Conservation (phyloP, 2,888 invertebrate species). For the Drepanosiphum platanoidis region DNA sequence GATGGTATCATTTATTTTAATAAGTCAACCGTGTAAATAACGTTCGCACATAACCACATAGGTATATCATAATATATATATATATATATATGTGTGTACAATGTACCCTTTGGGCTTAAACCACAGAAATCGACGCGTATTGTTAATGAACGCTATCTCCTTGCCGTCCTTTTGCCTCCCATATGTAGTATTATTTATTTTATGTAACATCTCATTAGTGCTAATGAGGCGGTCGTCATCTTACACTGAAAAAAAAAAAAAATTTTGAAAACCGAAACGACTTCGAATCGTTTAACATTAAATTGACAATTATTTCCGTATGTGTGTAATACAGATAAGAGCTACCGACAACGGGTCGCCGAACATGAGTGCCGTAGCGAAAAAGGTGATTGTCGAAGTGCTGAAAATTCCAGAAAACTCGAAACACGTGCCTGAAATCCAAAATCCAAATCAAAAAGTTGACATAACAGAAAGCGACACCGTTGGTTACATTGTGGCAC, state of each 20-base stretch:
- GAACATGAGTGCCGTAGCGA: constrained; percentile 78
- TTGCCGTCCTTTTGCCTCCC: neutral
- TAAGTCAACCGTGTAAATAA: constrained; percentile 17
- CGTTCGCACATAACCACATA: neutral
- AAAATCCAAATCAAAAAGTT: constrained; percentile 75
- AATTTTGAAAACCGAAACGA: neutral
- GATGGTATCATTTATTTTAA: constrained; percentile 10
- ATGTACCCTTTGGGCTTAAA: neutral
- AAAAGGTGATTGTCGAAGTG: constrained; percentile 77
- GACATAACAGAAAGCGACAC: constrained; percentile 86
- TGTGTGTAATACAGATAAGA: constrained; percentile 72
- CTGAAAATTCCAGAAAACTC: constrained; percentile 72
- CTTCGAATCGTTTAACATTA: neutral
- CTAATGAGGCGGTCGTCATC: constrained; percentile 17
- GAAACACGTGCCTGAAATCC: constrained; percentile 73
- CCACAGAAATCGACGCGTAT: constrained; percentile 29
- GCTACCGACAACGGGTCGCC: constrained; percentile 85
- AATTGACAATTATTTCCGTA: neutral
- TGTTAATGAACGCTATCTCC: constrained; percentile 6
- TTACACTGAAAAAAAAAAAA: constrained; percentile 19
- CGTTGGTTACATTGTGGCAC: constrained; percentile 85
- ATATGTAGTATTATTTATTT: constrained; percentile 14
- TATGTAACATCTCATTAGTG: constrained; percentile 31
- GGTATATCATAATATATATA: neutral
- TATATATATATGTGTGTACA: too few relatives aligned